Conservation (phyloP, 1,140 invertebrate genomes). For the Apocrypta bakeri region DNA sequence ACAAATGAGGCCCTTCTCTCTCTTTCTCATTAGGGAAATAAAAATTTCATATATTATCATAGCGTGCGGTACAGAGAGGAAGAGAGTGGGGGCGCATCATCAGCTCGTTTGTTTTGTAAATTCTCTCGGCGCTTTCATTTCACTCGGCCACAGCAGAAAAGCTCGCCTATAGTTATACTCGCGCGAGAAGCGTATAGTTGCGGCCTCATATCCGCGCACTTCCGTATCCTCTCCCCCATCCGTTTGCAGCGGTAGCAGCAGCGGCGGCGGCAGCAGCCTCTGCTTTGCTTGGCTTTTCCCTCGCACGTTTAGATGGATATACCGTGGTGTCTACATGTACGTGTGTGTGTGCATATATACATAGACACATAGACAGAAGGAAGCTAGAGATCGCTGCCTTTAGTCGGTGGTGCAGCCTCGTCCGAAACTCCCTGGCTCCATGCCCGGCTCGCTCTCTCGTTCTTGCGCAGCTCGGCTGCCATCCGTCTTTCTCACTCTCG, state of each 20-base stretch:
- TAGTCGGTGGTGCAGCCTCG: conserved; percentile 12
- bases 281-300: conserved; percentile 23
- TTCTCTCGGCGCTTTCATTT: not conserved
- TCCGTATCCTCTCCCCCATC: conserved; percentile 35
- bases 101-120: conserved; percentile 23
- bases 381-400: not conserved
- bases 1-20: not conserved
- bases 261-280: not conserved
- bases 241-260: no score
- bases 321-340: not conserved
- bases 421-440: conserved; percentile 46
- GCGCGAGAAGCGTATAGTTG: conserved; percentile 43
- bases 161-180: not conserved
- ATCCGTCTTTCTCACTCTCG: conserved; percentile 45
- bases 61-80: no score
- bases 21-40: not conserved
- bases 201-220: conserved; percentile 54
- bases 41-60: not conserved
- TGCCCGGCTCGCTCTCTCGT: not conserved
- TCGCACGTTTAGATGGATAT: not conserved
- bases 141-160: not conserved
- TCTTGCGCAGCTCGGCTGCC: not conserved
- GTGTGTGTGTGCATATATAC: no score
- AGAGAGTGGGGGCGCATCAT: not conserved
- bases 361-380: not conserved